Evolutionary conservation across 1,140 invertebrate species (phyloP), one percentile per base, ranked within the genome.

Genomic region (Eueides isabella): DNA sequence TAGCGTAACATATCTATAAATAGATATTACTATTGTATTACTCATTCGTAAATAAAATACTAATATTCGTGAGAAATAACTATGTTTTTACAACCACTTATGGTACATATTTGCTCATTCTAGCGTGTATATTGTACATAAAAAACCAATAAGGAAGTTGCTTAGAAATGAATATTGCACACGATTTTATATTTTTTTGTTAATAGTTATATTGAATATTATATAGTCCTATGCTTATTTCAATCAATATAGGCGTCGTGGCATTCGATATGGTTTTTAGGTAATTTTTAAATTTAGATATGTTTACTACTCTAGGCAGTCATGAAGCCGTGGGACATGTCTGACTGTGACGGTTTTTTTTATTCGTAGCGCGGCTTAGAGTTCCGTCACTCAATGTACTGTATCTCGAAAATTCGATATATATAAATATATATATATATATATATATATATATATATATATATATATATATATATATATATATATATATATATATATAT

Each of bases 81-180:
- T 19, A 55, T 55, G 48, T 55, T 44, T 44, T 44, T 44, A 19
- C 41, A 44, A 44, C 19, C 41, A 44, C 14, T 23, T 55, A 26
- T 11, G 7, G 7, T n/a, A 26, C 19, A 55, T 55, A 55, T 55
- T 55, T 55, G 23, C 48, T 55, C 6, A 23, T 12, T 26, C 23
- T 55, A 55, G 48, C 48, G 48, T 55, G 48, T 26, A 26, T 55
- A 55, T 19, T 12, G 48, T 12, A 26, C 0, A 55, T 55, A 12
- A 55, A 55, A 26, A 55, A 23, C 19, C 48, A 55, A 55, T 55
- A 55, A 55, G 48, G 48, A 55, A 55, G 6, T 55, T 55, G 48
- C n/a, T 55, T 26, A 55, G 19, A 9, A 26, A 23, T 55, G 23
- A 55, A 55, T 26, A 55, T 55, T 55, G 19, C 6, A 55, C 48